A percentile compares a stretch with the other conserved stretches of the same genome.
Evolutionary conservation across 1,140 invertebrate genomes (phyloP).

Genomic region (Aphidius gifuensis): DNA sequence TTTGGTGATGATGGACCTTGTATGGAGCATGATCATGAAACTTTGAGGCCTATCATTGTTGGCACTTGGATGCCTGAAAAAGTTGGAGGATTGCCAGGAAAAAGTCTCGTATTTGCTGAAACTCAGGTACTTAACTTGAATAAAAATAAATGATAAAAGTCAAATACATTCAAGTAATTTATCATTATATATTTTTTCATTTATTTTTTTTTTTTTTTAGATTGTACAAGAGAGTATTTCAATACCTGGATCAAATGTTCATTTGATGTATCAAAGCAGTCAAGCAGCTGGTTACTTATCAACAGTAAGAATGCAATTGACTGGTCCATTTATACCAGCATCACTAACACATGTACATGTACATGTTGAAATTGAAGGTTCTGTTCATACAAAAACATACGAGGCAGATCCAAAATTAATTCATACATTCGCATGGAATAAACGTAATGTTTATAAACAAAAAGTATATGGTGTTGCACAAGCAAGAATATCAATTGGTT

Average conservation of each 20-base stretch:
- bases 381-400: slow-evolving; percentile 85
- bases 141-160: not conserved
- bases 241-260: slow-evolving; percentile 87
- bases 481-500: slow-evolving; percentile 87
- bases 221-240: slow-evolving; percentile 92
- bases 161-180: not conserved
- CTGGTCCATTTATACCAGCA: slow-evolving; percentile 73
- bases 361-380: slow-evolving; percentile 88
- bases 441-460: slow-evolving; percentile 94
- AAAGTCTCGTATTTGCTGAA: slow-evolving; percentile 81
- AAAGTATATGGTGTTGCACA: slow-evolving; percentile 88
- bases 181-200: not conserved
- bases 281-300: slow-evolving; percentile 90
- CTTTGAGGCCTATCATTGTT: slow-evolving; percentile 75
- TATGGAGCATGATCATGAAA: slow-evolving; percentile 80
- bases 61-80: slow-evolving; percentile 83
- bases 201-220: slow-evolving; percentile 53
- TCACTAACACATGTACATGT: slow-evolving; percentile 83
- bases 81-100: slow-evolving; percentile 76
- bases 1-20: slow-evolving; percentile 65
- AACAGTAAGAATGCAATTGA: slow-evolving; percentile 87
- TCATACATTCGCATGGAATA: slow-evolving; percentile 96
- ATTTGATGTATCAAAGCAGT: slow-evolving; percentile 90
- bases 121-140: slow-evolving; percentile 66
- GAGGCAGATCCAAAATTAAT: slow-evolving; percentile 93